These are phyloP conservation scores for Conistra vaccinii DNA, from an alignment of 2,888 invertebrate species.

Conservation along the genomic window DNA sequence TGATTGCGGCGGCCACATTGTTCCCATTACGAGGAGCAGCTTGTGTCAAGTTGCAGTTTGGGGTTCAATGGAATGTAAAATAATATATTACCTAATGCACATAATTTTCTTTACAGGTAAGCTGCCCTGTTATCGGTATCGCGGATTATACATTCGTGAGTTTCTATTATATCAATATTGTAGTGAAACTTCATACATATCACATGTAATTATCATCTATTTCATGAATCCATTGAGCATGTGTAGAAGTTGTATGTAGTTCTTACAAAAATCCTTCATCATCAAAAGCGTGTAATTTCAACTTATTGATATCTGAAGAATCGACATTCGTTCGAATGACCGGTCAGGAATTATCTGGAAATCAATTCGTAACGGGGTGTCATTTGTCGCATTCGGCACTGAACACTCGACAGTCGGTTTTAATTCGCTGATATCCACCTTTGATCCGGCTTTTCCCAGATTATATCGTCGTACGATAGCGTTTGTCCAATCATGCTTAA, in stretches of 20 bases:
- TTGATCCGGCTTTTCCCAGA: conserved; percentile 79
- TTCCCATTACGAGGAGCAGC: conserved; percentile 80
- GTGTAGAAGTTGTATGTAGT: conserved; percentile 41
- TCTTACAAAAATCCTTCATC: conserved; percentile 4
- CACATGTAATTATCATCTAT: conserved; percentile 23
- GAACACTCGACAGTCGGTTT: conserved; percentile 80
- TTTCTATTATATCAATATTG: conserved; percentile 39
- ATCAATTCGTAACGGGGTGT: conserved; percentile 78
- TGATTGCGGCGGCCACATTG: conserved; percentile 83
- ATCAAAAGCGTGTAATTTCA: conserved; percentile 23
- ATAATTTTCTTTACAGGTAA: conserved; percentile 75
- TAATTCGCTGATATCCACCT: conserved; percentile 78
- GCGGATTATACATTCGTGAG: conserved; percentile 64
- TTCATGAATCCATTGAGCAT: conserved; percentile 48
- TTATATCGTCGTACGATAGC: conserved; percentile 77
- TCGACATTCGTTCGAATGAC: conserved; percentile 60
- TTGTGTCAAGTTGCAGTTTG: conserved; percentile 78
- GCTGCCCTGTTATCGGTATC: conserved; percentile 64
- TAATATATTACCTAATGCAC: conserved; percentile 59
- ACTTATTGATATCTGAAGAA: conserved; percentile 44
- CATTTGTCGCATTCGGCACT: conserved; percentile 78
- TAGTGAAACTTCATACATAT: conserved; percentile 33
- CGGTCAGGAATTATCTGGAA: conserved; percentile 74
- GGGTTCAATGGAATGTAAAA: conserved; percentile 72
- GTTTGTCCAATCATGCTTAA: conserved; percentile 63